phyloP scores from a whole-genome alignment of 2,888 invertebrate genomes.

The Idaea aversata region DNA sequence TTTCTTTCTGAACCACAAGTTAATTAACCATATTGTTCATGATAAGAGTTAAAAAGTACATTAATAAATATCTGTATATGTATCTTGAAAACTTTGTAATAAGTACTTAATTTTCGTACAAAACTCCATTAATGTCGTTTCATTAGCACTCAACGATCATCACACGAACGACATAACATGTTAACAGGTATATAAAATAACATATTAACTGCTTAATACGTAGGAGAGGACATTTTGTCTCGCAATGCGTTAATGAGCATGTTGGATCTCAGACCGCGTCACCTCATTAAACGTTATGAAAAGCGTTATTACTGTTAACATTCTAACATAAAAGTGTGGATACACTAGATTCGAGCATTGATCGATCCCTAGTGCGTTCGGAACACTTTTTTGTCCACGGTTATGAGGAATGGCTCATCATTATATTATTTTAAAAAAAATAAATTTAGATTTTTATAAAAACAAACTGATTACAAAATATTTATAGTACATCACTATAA shows the following conservation, averaged over 20 bases:
- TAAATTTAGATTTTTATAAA: too few species aligned
- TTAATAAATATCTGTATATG: background rate
- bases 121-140: background rate
- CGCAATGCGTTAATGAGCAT: background rate
- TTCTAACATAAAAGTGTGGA: background rate
- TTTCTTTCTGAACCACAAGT: background rate
- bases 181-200: background rate
- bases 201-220: background rate
- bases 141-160: background rate
- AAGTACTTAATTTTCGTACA: background rate
- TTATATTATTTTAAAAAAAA: too few species aligned
- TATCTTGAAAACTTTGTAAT: background rate
- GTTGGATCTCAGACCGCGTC: constrained; percentile 31
- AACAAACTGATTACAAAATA: too few species aligned
- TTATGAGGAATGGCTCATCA: too few species aligned
- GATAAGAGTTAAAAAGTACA: background rate
- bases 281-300: constrained; percentile 54
- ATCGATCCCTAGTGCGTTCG: background rate
- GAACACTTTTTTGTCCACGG: too few species aligned
- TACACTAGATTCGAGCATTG: background rate
- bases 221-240: constrained; percentile 8
- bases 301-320: constrained; percentile 42
- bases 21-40: background rate
- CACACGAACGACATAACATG: background rate
- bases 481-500: too few species aligned